Evolutionary conservation across 2,888 invertebrate genomes (phyloP).

Genomic region (Leptinotarsa rubiginosa): DNA sequence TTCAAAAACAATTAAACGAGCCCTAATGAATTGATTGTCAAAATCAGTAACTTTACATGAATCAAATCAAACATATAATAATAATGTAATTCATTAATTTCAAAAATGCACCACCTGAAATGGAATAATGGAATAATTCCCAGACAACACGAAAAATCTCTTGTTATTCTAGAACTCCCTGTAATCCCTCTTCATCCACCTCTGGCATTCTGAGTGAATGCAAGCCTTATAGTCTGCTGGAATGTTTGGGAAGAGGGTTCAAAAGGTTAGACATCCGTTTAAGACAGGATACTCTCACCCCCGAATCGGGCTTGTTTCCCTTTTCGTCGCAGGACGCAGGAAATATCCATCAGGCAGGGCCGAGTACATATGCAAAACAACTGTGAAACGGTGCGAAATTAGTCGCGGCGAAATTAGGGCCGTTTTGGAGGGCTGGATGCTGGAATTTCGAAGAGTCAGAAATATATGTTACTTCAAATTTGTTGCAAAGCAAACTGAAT

Average conservation of each 20-base stretch:
- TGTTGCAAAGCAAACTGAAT: too few relatives aligned
- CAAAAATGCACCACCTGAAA: too few relatives aligned
- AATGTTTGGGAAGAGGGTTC: conserved; percentile 39
- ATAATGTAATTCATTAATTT: too few relatives aligned
- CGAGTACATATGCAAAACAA: conserved; percentile 45
- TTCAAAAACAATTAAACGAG: too few relatives aligned
- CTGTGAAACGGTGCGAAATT: conserved; percentile 40
- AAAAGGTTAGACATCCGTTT: conserved; percentile 49
- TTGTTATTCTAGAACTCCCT: background rate
- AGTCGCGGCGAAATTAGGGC: background rate
- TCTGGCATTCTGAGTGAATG: conserved; percentile 2
- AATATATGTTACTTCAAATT: background rate
- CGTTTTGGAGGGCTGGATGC: background rate
- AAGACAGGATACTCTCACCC: conserved; percentile 60
- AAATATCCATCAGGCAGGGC: conserved; percentile 47
- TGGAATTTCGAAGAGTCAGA: background rate
- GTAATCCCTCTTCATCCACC: background rate
- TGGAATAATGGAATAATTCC: too few relatives aligned
- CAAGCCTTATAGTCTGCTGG: conserved; percentile 20
- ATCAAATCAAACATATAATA: too few relatives aligned
- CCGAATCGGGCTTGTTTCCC: conserved; percentile 48
- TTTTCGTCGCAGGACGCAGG: conserved; percentile 44
- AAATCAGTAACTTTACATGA: too few relatives aligned
- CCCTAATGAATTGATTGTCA: too few relatives aligned
- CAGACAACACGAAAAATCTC: background rate